phyloP scores from a whole-genome alignment of 2,888 invertebrate genomes.

The Orchesellides sinensis region DNA sequence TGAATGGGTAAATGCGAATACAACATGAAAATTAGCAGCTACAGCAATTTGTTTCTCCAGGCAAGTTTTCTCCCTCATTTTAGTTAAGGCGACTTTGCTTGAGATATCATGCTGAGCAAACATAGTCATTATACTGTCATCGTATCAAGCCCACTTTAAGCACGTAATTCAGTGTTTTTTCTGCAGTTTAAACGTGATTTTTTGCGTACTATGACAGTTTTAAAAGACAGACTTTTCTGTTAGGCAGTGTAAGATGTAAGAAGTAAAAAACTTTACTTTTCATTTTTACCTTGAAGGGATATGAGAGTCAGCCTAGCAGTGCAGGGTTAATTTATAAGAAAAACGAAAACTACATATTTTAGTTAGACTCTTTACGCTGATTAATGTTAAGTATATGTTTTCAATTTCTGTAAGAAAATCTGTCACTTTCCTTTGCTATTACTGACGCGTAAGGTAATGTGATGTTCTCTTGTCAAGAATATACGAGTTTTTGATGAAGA shows the following conservation, averaged over 20 bases:
- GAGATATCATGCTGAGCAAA: no score
- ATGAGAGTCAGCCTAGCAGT: not conserved
- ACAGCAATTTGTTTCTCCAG: slow-evolving; percentile 29
- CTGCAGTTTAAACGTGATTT: not conserved
- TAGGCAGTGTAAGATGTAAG: not conserved
- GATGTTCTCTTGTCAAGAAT: not conserved
- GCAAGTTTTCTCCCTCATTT: slow-evolving; percentile 5
- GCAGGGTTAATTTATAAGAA: not conserved
- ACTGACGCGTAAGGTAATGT: no score
- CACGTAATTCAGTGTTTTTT: not conserved
- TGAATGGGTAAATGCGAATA: not conserved
- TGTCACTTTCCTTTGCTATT: not conserved
- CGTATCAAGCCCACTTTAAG: not conserved
- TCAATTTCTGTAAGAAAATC: not conserved
- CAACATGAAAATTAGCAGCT: not conserved
- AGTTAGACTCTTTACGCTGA: not conserved
- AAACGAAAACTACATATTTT: not conserved
- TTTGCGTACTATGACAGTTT: not conserved
- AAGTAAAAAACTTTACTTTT: not conserved
- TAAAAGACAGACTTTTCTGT: not conserved
- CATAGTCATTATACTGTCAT: not conserved
- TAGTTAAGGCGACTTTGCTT: not conserved
- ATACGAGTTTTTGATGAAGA: no score
- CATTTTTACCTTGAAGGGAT: not conserved
- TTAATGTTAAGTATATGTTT: slow-evolving; percentile 11